Percentiles rank a stretch among this genome's conserved stretches.
phyloP scores from a whole-genome alignment of 2,113 vertebrate species.

The Malaclemys terrapin region DNA sequence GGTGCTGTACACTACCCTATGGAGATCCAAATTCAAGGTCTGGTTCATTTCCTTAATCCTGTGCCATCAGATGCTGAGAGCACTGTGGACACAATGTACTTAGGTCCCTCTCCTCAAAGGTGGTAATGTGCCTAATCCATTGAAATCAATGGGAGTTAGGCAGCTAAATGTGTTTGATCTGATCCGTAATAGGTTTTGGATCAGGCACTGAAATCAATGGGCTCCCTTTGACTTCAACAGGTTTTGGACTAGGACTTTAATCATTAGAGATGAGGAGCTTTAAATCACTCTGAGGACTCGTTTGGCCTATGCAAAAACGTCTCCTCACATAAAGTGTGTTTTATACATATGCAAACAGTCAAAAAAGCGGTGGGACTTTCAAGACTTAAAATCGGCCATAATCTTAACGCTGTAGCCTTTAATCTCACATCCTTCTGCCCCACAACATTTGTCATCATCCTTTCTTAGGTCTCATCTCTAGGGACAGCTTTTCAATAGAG shows the following conservation, averaged over 20 bases:
- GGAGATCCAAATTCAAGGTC: neutral
- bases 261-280: neutral
- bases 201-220: neutral
- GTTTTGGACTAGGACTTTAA: slow-evolving; percentile 1
- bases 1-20: neutral
- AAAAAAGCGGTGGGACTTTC: neutral
- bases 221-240: neutral
- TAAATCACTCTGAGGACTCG: neutral
- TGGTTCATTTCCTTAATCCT: neutral
- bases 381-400: neutral
- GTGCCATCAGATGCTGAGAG: neutral
- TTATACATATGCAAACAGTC: neutral
- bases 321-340: neutral
- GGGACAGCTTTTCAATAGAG: neutral
- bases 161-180: neutral
- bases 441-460: neutral
- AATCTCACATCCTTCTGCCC: neutral
- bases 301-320: neutral
- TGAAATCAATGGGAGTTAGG: neutral
- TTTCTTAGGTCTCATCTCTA: neutral
- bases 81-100: neutral
- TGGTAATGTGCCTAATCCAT: neutral
- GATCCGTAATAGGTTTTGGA: neutral
- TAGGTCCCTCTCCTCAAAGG: neutral
- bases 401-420: neutral